Conservation (phyloP, 2,797 vertebrate species). For the Anabacerthia variegaticeps region DNA sequence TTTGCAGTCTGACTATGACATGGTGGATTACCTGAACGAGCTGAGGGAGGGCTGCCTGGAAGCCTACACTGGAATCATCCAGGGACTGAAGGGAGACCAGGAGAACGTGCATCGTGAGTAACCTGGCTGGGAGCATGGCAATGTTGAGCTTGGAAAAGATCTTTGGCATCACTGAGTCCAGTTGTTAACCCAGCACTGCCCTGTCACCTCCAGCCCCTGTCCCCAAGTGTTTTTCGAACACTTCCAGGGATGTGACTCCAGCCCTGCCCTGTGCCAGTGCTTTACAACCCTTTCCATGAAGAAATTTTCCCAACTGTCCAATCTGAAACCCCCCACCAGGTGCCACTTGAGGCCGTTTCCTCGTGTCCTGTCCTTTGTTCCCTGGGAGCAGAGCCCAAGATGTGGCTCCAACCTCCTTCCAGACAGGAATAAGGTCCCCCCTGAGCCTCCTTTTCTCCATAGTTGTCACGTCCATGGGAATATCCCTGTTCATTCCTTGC, state of each 20-base stretch:
- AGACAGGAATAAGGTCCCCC: neutral
- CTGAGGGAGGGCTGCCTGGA: constrained; percentile 95
- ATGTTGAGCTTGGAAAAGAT: neutral
- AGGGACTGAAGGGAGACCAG: constrained; percentile 97
- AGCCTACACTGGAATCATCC: constrained; percentile 96
- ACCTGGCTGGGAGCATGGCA: neutral
- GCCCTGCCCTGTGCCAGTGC: neutral
- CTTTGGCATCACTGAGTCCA: neutral
- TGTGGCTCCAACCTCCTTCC: neutral
- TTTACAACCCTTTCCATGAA: neutral
- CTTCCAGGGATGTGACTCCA: neutral
- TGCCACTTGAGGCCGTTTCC: neutral
- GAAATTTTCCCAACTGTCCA: neutral
- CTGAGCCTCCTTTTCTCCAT: neutral
- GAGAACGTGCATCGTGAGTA: constrained; percentile 98
- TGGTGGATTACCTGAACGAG: constrained; percentile 99
- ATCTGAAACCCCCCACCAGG: neutral
- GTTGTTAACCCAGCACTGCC: neutral
- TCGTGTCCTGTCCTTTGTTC: neutral
- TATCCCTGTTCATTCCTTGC: neutral
- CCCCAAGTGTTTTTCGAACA: neutral
- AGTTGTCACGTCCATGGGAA: accelerated
- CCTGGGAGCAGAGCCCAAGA: neutral
- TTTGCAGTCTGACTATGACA: constrained; percentile 94
- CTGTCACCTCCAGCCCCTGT: neutral